Conservation (phyloP, 2,888 invertebrate species). For the Cyrtodaria siliqua region DNA sequence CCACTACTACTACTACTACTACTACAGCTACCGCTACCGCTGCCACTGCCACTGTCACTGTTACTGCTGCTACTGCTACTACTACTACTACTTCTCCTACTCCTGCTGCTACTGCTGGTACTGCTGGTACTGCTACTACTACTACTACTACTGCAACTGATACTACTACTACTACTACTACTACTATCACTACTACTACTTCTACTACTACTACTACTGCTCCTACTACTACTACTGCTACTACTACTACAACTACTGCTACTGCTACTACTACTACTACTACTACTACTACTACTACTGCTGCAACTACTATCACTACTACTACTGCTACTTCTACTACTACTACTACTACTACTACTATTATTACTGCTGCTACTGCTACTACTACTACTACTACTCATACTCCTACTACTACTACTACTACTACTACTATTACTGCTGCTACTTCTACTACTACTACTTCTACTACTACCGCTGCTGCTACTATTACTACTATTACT, state of each 20-base stretch:
- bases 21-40: conserved; percentile 6
- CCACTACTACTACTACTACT: conserved; percentile 13
- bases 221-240: conserved; percentile 17
- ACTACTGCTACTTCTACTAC: conserved; percentile 7
- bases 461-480: too few species aligned
- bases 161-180: conserved; percentile 13
- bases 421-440: too few species aligned
- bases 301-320: conserved; percentile 13
- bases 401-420: too few species aligned
- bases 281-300: conserved; percentile 32
- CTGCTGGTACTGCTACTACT: not conserved
- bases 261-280: conserved; percentile 32
- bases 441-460: too few species aligned
- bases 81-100: conserved; percentile 12
- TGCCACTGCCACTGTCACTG: conserved; percentile 6
- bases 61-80: conserved; percentile 12
- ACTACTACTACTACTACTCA: too few species aligned
- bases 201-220: conserved; percentile 15
- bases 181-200: conserved; percentile 11
- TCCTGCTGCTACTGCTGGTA: conserved; percentile 8
- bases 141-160: conserved; percentile 3
- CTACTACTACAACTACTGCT: conserved; percentile 27
- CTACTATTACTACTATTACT: too few species aligned
- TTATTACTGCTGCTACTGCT: not conserved
- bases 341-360: conserved; percentile 15